Percentiles rank a stretch among this genome's conserved stretches.
These are phyloP conservation scores for Carabus problematicus DNA, from an alignment of 2,888 invertebrate genomes.

Conservation along the genomic window DNA sequence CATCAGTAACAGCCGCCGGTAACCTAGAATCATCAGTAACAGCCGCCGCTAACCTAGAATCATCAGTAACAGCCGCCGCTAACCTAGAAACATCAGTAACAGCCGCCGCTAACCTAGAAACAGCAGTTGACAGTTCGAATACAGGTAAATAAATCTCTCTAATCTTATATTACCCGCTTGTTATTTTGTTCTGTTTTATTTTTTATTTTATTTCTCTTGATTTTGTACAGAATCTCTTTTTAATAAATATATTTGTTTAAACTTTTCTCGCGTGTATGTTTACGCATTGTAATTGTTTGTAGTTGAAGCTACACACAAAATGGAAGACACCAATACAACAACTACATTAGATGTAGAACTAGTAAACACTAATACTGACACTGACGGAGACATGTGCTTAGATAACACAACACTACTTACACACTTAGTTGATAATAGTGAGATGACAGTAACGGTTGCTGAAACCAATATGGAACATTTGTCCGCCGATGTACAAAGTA, in stretches of 20 bases:
- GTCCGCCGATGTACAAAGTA: too few species aligned
- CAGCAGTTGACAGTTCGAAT: not conserved
- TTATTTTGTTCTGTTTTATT: slow-evolving; percentile 6
- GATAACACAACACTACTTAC: too few species aligned
- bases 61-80: slow-evolving; percentile 7
- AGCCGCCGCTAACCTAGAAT: slow-evolving; percentile 6
- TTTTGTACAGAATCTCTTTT: not conserved
- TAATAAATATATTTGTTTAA: slow-evolving; percentile 24
- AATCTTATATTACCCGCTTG: not conserved
- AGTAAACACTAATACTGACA: too few species aligned
- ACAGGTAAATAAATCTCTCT: slow-evolving; percentile 26
- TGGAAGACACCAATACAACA: too few species aligned
- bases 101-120: slow-evolving; percentile 17
- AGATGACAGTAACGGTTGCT: too few species aligned
- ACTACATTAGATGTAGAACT: too few species aligned
- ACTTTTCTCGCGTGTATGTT: slow-evolving; percentile 18
- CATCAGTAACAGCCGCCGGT: not conserved
- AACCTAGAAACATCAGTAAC: too few species aligned
- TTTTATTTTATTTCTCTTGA: slow-evolving; percentile 22
- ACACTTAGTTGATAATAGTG: too few species aligned
- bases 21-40: slow-evolving; percentile 6
- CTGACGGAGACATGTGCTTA: too few species aligned
- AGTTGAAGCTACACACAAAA: too few species aligned
- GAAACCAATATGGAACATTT: too few species aligned
- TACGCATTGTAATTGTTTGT: slow-evolving; percentile 12